Base-by-base conservation (phyloP, 1,140 invertebrate genomes). In the Macrobrachium rosenbergii region DNA sequence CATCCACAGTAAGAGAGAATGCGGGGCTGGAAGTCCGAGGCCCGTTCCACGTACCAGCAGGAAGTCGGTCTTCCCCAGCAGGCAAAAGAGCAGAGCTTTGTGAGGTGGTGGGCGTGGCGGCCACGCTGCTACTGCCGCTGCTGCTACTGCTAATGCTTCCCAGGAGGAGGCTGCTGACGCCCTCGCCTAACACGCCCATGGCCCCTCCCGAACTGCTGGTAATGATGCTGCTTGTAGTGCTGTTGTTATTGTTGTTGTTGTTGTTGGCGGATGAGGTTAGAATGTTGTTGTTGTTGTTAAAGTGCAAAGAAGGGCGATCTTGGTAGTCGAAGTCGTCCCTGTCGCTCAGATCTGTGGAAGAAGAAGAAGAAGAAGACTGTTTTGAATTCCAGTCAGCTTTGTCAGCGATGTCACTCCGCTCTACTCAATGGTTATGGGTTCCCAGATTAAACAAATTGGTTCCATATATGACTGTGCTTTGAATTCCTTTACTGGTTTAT, bases 51-150 rank as follows among this genome's bases (percentile, higher is more conserved):
- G 28, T 37, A 87, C 89, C 82, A 90, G 90, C 83, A 86, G 89
- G 52, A 82, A 90, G 58, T 64, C 88, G 43, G 85, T 86, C 83
- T 72, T 91, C 83, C 87, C 90, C 60, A 88, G 89, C 8, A 87
- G 90, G 64, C 79, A 89, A 43, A 19, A 88, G 82, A 52, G 89
- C 75, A 69, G 77, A 81, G 82, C 67, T 59, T 52, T 90, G 89
- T 79, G 79, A 88, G 59, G 88, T 87, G 82, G 89, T 89, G 69
- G 67, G 77, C 72, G 84, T 87, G 64, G 72, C 83, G 62, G 64
- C 83, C 80, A 82, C 90, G 86, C 52, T 89, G 88, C 83, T 90
- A 77, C 52, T 89, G 86, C 83, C 90, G 82, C 79, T 89, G 82
- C 77, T 79, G 62, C 78, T 81, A 76, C 89, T 78, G 58, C 83